A percentile compares a stretch with the other conserved stretches of the same genome.
Conservation (phyloP, 2,888 invertebrate genomes). For the Drosophila putrida region DNA sequence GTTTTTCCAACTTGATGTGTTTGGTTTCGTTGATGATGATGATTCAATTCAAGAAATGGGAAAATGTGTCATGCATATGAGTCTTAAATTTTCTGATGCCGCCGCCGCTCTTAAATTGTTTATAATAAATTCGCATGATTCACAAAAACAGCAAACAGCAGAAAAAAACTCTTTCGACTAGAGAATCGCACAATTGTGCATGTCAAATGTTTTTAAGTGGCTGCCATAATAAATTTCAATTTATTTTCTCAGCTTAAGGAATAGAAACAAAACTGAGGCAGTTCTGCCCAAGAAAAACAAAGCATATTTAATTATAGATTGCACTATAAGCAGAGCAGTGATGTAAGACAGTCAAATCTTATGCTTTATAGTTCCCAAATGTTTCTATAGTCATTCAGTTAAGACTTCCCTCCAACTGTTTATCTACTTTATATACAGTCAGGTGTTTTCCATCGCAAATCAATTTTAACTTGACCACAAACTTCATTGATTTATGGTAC, state of each 20-base stretch:
- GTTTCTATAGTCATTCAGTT: neutral
- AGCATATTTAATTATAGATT: conserved; percentile 11
- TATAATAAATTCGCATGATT: conserved; percentile 72
- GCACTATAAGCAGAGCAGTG: neutral
- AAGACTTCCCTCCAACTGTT: neutral
- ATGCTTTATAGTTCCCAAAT: neutral
- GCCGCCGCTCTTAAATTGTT: conserved; percentile 56
- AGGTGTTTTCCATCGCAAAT: conserved; percentile 24
- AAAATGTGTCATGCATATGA: conserved; percentile 70
- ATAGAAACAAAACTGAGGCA: neutral
- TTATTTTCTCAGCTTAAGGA: conserved; percentile 45
- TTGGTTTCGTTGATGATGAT: conserved; percentile 31
- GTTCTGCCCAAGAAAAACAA: conserved; percentile 3
- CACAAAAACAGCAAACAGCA: conserved; percentile 35
- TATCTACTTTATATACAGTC: conserved; percentile 15
- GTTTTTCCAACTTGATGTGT: conserved; percentile 28
- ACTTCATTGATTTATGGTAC: conserved; percentile 59
- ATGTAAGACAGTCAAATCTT: neutral
- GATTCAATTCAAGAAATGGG: conserved; percentile 62
- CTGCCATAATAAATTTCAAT: conserved; percentile 70
- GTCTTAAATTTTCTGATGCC: conserved; percentile 33
- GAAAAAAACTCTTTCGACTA: conserved; percentile 20
- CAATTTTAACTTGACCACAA: conserved; percentile 38
- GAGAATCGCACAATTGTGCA: conserved; percentile 59
- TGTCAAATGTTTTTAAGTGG: conserved; percentile 72